Evolutionary conservation across 2,888 invertebrate species (phyloP), one percentile per base, ranked within the genome.

Genomic region (Chelonus formosanus): DNA sequence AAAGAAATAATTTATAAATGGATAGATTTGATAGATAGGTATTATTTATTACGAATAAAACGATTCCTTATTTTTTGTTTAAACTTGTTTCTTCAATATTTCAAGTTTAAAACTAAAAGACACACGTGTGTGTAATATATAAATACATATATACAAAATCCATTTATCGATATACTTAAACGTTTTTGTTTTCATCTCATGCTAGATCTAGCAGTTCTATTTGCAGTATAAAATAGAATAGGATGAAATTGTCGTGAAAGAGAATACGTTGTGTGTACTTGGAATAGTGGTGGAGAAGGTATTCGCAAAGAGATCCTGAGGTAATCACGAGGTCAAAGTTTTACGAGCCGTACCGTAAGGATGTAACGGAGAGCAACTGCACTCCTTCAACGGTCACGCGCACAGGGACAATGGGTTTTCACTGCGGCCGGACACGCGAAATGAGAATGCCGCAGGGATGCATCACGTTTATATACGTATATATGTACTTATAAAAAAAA

Each of bases 261-360:
- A 5, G 6, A 40, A 40, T 40, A 40, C 6, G 2, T 40, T 40
- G 40, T 40, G 20, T 20, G 6, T 31, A 31, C 31, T 32, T 6
- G 34, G 52, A 32, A 32, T 48, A 48, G 52, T 32, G 34, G 32
- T 52, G 52, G 8, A 10, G 31, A 52, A 32, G 31, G 48, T 47
- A 58, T 58, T 48, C 47, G 6, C 58, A 58, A 47, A 58, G 43
- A 61, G 36, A 44, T 61, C 31, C 61, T 61, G 53, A 44, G 43
- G 61, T 61, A 43, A 61, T 61, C 53, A 44, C 45, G 53, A 61
- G 53, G 53, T 53, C 36, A 8, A 59, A 53, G 61, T 61, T 61
- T 53, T 53, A 61, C 61, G 53, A 61, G 43, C 32, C 61, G 32
- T 61, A 61, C 53, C 61, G 61, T 61, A 53, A 53, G 31, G 53